Base-by-base conservation (phyloP, 2,113 vertebrate species). In the Buteo buteo region DNA sequence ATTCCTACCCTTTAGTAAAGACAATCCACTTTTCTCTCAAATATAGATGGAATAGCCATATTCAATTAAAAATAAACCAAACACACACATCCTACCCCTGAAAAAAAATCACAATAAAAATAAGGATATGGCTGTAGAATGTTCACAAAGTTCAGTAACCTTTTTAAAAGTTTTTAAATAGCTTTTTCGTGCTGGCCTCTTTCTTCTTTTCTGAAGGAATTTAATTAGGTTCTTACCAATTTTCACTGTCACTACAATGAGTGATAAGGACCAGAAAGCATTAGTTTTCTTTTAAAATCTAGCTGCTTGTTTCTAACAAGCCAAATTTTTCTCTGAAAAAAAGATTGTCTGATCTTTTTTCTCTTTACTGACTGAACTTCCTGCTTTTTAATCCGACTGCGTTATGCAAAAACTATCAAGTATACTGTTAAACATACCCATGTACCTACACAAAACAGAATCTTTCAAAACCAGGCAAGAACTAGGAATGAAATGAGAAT, bases 71-170 rank as follows among this genome's bases (percentile, higher is more conserved):
- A 70, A 71, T 21, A 77, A 70, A 55, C 3, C 19, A 57, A 47
- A n/a, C 2, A 22, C 20, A 21, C 61, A 52, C 1, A 13, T 54
- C 6, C 4, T 2, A 3, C 15, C 12, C 5, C 55, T 28, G 17
- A 69, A 79, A 76, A 82, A 82, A 66, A 71, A 66, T 38, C 7
- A 49, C 32, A 62, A n/a, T 16, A 70, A 69, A 69, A 52, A 45
- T 3, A 40, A 17, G 24, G 40, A 90, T 25, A 58, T 61, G 13
- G 12, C 7, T 64, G 13, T 45, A 50, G 17, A 82, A 86, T 61
- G 47, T 65, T 40, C 65, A 87, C 25, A 78, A 40, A 84, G 11
- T 40, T 58, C 82, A 61, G 13, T 14, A 86, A 73, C 1, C 1
- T n/a, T 65, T 62, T 3, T 29, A 61, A 36, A 70, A 3, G 0